Evolutionary conservation across 2,888 invertebrate species (phyloP).

Genomic region (Gymnoscelis rufifasciata): DNA sequence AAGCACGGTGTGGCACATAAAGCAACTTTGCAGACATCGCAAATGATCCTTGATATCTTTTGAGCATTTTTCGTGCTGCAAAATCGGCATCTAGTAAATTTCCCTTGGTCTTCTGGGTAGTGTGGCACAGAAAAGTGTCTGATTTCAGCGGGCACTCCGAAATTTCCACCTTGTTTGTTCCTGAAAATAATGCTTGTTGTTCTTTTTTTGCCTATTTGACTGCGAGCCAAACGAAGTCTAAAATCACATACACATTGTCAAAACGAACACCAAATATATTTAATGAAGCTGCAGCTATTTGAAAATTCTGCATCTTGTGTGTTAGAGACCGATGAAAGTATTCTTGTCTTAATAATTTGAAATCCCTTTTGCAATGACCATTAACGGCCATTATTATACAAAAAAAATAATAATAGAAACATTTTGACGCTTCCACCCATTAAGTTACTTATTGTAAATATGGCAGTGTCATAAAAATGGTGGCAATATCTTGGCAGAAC

Average conservation of each 20-base stretch:
- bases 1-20: conserved; percentile 16
- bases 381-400: no score
- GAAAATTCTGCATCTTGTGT: no score
- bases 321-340: no score
- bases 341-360: no score
- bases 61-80: conserved; percentile 17
- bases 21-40: conserved; percentile 19
- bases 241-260: no score
- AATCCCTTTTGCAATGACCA: no score
- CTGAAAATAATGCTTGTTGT: conserved; percentile 1
- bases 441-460: not conserved
- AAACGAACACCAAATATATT: no score
- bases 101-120: not conserved
- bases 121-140: not conserved
- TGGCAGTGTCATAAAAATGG: conserved; percentile 12
- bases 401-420: not conserved
- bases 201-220: conserved; percentile 7
- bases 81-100: conserved; percentile 22
- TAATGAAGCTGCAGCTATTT: no score
- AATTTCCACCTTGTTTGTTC: conserved; percentile 1
- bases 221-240: conserved; percentile 8
- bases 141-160: conserved; percentile 4
- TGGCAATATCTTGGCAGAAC: conserved; percentile 13
- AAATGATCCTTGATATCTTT: conserved; percentile 13
- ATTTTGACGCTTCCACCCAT: not conserved